Conservation (phyloP, 2,113 vertebrate genomes). For the Canis aureus region DNA sequence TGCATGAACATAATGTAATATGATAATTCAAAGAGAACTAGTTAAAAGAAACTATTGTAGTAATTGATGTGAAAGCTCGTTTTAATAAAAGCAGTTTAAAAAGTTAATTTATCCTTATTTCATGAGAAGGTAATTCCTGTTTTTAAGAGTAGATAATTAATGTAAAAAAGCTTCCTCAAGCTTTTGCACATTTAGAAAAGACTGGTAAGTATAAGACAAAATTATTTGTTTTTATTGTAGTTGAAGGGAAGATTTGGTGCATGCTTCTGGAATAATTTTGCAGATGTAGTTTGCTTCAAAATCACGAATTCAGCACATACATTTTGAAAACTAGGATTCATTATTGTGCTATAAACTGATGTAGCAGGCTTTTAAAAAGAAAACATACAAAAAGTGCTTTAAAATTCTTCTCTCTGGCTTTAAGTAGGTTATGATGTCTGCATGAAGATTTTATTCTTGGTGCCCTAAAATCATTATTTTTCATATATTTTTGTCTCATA, state of each 20-base stretch:
- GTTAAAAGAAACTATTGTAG: not conserved
- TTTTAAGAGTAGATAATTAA: slow-evolving; percentile 24
- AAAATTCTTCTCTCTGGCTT: not conserved
- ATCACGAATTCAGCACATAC: not conserved
- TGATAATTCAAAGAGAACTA: slow-evolving; percentile 14
- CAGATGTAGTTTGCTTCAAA: slow-evolving; percentile 16
- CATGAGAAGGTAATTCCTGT: not conserved
- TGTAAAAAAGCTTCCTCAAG: not conserved
- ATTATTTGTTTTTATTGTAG: slow-evolving; percentile 12
- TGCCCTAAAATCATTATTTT: not conserved
- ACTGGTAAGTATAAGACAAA: not conserved
- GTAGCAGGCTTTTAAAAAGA: slow-evolving; percentile 2
- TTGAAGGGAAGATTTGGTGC: not conserved
- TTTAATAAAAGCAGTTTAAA: slow-evolving; percentile 32
- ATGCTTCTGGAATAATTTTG: slow-evolving; percentile 20
- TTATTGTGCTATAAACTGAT: slow-evolving; percentile 5
- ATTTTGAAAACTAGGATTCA: slow-evolving; percentile 36
- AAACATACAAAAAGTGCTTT: not conserved
- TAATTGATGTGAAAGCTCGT: not conserved
- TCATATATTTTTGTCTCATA: not conserved
- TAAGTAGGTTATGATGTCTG: not conserved
- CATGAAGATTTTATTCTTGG: not conserved
- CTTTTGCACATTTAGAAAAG: not conserved
- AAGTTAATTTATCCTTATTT: slow-evolving; percentile 29
- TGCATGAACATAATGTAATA: not conserved